Percentiles rank a stretch among this genome's conserved stretches.
These are phyloP conservation scores for Hyaena hyaena DNA, from an alignment of 2,113 vertebrate species.

Conservation along the genomic window DNA sequence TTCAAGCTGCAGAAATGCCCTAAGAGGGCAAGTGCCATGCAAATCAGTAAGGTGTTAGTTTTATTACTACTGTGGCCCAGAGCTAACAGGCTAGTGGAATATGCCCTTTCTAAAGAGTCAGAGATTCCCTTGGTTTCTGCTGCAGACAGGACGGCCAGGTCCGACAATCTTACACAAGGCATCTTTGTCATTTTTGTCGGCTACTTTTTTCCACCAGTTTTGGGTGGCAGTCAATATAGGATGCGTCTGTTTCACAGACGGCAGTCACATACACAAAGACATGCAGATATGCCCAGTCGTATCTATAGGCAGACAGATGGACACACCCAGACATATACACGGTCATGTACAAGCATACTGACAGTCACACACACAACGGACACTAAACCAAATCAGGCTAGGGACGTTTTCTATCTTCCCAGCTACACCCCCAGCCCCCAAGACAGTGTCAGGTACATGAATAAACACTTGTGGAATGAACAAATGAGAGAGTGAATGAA, in stretches of 20 bases:
- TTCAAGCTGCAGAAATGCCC: not conserved
- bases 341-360: not conserved
- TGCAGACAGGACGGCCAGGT: not conserved
- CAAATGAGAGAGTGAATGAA: not conserved
- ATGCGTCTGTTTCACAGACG: not conserved
- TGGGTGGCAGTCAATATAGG: not conserved
- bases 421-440: not conserved
- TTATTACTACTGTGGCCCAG: not conserved
- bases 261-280: not conserved
- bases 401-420: not conserved
- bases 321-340: not conserved
- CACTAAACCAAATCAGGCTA: not conserved
- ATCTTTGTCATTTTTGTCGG: not conserved
- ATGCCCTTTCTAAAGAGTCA: not conserved
- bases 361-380: not conserved
- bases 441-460: not conserved
- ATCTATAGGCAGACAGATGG: not conserved
- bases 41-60: not conserved
- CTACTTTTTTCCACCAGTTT: not conserved
- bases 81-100: not conserved
- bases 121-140: not conserved
- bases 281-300: not conserved
- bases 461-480: not conserved
- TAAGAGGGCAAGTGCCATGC: not conserved
- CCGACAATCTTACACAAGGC: not conserved